Conservation (phyloP, 1,140 invertebrate species). For the Diprion similis region DNA sequence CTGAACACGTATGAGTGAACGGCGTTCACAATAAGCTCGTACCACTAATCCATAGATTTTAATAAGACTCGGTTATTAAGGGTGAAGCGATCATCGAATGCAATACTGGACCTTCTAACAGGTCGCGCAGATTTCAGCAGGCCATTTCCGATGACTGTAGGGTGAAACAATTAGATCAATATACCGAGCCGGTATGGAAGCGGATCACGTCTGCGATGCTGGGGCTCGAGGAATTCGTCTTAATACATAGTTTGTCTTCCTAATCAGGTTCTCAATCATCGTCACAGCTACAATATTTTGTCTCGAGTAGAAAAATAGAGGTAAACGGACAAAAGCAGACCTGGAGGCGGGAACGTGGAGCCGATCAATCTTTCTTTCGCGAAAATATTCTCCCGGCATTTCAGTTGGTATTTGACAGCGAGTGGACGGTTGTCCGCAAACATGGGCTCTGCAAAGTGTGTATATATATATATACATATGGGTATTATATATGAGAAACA, state of each 20-base stretch:
- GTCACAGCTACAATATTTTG: constrained; percentile 7
- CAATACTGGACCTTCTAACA: no score
- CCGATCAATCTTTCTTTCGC: constrained; percentile 1
- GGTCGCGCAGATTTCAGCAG: background rate
- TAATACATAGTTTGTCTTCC: constrained; percentile 6
- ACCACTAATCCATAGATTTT: background rate
- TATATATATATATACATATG: background rate
- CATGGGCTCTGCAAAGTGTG: background rate
- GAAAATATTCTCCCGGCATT: constrained; percentile 5
- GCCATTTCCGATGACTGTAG: background rate
- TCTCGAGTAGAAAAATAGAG: background rate
- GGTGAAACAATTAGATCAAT: constrained; percentile 9
- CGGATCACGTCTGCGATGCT: constrained; percentile 17
- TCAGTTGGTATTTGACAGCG: constrained; percentile 2
- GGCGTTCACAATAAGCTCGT: background rate
- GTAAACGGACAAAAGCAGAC: background rate
- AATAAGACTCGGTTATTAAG: background rate
- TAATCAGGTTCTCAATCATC: constrained; percentile 5
- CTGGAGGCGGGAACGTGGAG: background rate
- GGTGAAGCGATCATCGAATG: background rate
- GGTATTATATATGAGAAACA: no score
- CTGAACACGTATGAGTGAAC: no score
- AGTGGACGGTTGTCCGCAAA: constrained; percentile 2
- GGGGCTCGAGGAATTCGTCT: constrained; percentile 10
- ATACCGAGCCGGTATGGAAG: constrained; percentile 5